These are phyloP conservation scores for Drosophila testacea DNA, from an alignment of 2,888 invertebrate genomes.

Conservation along the genomic window DNA sequence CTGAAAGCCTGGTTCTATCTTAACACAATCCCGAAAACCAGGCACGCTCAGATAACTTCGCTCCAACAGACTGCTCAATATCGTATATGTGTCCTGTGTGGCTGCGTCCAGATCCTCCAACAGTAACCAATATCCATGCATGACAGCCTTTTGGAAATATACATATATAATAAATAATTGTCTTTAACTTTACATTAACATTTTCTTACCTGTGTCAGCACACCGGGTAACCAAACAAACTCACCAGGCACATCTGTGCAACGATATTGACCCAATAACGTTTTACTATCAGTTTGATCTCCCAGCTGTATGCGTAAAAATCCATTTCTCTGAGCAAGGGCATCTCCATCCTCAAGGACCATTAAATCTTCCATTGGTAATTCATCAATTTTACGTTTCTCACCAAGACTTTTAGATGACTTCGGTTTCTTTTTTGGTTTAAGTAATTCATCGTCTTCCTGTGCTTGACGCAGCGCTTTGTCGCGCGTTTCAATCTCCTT, in stretches of 20 bases:
- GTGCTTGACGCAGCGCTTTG: conserved; percentile 11
- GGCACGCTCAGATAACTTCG: conserved; percentile 93
- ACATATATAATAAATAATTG: neutral
- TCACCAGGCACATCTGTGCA: conserved; percentile 99
- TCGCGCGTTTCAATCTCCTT: conserved; percentile 63
- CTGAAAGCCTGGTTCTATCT: conserved; percentile 94
- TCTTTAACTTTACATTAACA: neutral
- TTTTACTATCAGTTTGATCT: conserved; percentile 98
- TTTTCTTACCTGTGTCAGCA: conserved; percentile 90
- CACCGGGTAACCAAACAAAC: conserved; percentile 98
- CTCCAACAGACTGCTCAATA: conserved; percentile 94
- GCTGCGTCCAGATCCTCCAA: conserved; percentile 98
- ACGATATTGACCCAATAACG: conserved; percentile 92
- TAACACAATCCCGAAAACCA: conserved; percentile 93
- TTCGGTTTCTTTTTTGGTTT: conserved; percentile 53
- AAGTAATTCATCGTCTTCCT: conserved; percentile 56
- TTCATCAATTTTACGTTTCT: conserved; percentile 63
- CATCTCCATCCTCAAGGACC: conserved; percentile 48
- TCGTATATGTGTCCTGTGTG: conserved; percentile 95
- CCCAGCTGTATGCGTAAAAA: conserved; percentile 96
- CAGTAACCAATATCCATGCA: conserved; percentile 95
- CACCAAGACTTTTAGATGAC: conserved; percentile 31
- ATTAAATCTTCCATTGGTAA: conserved; percentile 46
- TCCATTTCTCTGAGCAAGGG: conserved; percentile 79
- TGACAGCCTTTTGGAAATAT: conserved; percentile 87